Conservation (phyloP, 2,113 vertebrate genomes). For the Dascyllus trimaculatus region DNA sequence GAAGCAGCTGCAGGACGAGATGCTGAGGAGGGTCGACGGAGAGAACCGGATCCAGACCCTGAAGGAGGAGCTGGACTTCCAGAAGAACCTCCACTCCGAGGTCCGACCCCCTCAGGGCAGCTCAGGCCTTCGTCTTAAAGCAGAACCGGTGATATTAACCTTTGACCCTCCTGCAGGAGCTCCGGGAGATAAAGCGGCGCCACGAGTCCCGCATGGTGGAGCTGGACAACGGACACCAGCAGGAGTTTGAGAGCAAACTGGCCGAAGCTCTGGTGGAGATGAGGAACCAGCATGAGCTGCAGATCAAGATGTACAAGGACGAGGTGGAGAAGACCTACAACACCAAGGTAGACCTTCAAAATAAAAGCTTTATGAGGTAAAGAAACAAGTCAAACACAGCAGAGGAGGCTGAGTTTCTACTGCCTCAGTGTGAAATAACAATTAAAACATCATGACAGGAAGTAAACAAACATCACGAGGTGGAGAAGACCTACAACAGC, state of each 20-base stretch:
- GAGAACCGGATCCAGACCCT: conserved; percentile 94
- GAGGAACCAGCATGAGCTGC: conserved; percentile 89
- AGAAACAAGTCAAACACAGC: too few species aligned
- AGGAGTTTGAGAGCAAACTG: conserved; percentile 91
- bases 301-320: conserved; percentile 91
- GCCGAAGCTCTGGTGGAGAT: conserved; percentile 89
- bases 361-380: too few species aligned
- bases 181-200: conserved; percentile 90
- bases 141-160: not conserved
- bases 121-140: not conserved
- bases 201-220: conserved; percentile 93
- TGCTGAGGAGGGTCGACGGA: conserved; percentile 91
- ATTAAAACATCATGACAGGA: too few species aligned
- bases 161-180: conserved; percentile 81
- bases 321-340: conserved; percentile 94
- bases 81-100: conserved; percentile 92
- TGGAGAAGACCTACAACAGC: too few species aligned
- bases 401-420: too few species aligned
- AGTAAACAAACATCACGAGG: too few species aligned
- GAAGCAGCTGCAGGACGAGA: conserved; percentile 95
- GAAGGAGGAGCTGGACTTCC: conserved; percentile 94
- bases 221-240: conserved; percentile 89
- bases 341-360: conserved; percentile 81
- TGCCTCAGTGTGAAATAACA: too few species aligned
- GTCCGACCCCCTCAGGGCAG: conserved; percentile 69